Evolutionary conservation across 2,888 invertebrate species (phyloP).

Genomic region (Brachyptera risi): DNA sequence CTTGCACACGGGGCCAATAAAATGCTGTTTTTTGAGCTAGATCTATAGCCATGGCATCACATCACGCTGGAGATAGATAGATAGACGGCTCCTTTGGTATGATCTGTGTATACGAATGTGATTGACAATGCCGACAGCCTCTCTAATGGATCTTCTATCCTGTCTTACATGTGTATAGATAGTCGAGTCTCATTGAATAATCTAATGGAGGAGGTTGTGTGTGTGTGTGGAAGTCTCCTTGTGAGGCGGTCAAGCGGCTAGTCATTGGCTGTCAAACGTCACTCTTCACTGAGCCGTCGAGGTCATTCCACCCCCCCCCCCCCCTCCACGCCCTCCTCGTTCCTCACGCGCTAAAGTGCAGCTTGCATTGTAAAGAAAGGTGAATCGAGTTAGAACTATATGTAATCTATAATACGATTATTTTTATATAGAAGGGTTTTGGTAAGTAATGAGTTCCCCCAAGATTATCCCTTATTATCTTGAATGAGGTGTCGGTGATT

Average conservation of each 20-base stretch:
- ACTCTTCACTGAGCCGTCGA: constrained; percentile 13
- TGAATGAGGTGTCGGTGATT: too few species aligned
- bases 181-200: constrained; percentile 5
- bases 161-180: constrained; percentile 18
- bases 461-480: too few species aligned
- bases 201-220: neutral
- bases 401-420: too few species aligned
- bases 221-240: neutral
- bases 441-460: too few species aligned
- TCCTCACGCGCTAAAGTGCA: too few species aligned
- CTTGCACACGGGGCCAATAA: neutral
- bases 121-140: constrained; percentile 18
- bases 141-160: constrained; percentile 16
- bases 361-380: too few species aligned
- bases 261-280: constrained; percentile 20
- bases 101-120: constrained; percentile 5
- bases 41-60: neutral
- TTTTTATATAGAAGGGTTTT: too few species aligned
- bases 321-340: too few species aligned
- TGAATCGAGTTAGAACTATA: too few species aligned
- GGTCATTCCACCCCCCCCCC: neutral
- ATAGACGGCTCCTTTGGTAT: neutral
- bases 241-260: constrained; percentile 15
- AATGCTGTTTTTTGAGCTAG: neutral
- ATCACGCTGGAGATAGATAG: too few species aligned